Evolutionary conservation across 2,113 vertebrate genomes (phyloP), one percentile per base, ranked within the genome.

Genomic region (Zosterops japonicus): DNA sequence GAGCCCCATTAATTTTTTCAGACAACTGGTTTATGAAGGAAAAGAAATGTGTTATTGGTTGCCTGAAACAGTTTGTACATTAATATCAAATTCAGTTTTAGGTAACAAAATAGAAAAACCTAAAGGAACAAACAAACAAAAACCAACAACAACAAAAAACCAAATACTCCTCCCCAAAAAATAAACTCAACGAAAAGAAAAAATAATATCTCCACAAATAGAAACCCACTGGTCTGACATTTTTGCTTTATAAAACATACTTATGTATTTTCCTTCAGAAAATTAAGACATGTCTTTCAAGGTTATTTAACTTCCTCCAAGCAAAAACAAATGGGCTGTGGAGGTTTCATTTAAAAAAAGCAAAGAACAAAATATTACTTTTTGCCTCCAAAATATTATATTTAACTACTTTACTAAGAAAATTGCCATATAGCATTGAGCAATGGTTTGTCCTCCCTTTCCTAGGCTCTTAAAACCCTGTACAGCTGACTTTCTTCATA

Each of bases 401-500:
- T 88, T 83, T 72, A 90, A 76, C 35, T 89, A 75, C 25, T 46
- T 28, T 61, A 56, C 12, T 55, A 16, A 90, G 55, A 64, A 93
- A 80, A 85, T 16, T 80, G 36, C 25, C 33, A 42, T 24, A 53
- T 4, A 91, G 33, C 15, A 80, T 17, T 88, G 22, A 80, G 63
- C 41, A 88, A 87, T 50, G 44, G 16, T 41, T 90, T 27, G 13
- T 65, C 76, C 80, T 94, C 31, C 41, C 31, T 76, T 77, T 83
- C 63, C 31, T 79, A 75, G 29, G 59, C 25, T 82, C 74, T 89
- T 89, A 81, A 81, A 91, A 87, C 8, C 18, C 68, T 77, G 21
- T 63, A 72, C 20, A 78, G 83, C 6, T 95, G 76, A 95, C 63
- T 87, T 91, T 89, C 81, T 84, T 78, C 47, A 78, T 89, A 91